A percentile compares a stretch with the other conserved stretches of the same genome.
Conservation (phyloP, 2,888 invertebrate species). For the Leptarthrus brevirostris region DNA sequence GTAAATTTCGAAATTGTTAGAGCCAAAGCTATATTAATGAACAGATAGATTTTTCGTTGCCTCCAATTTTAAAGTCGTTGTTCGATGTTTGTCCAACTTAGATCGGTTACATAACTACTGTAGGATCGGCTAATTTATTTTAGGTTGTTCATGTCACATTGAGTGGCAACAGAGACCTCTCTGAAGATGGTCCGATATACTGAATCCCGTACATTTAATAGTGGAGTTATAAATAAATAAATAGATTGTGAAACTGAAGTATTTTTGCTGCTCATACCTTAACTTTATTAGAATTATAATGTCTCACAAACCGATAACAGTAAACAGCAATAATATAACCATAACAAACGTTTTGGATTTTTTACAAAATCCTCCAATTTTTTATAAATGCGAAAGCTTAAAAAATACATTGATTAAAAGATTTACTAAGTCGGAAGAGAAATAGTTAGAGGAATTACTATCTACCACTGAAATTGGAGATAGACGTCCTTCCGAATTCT, state of each 20-base stretch:
- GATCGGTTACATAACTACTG: background rate
- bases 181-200: background rate
- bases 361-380: no score
- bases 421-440: no score
- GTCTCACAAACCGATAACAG: no score
- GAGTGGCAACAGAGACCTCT: background rate
- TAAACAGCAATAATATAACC: no score
- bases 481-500: no score
- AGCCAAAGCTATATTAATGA: background rate
- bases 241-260: background rate
- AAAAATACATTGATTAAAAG: no score
- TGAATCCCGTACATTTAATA: background rate
- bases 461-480: no score
- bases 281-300: no score
- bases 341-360: no score
- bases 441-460: no score
- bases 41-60: background rate
- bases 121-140: no score
- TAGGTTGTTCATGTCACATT: background rate
- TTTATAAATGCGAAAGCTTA: no score
- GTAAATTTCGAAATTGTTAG: background rate
- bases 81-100: background rate
- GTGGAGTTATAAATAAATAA: background rate
- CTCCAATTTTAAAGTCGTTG: background rate
- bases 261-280: background rate